These are phyloP conservation scores for Ivindomyrus marchei DNA, from an alignment of 2,113 vertebrate genomes.

Conservation along the genomic window DNA sequence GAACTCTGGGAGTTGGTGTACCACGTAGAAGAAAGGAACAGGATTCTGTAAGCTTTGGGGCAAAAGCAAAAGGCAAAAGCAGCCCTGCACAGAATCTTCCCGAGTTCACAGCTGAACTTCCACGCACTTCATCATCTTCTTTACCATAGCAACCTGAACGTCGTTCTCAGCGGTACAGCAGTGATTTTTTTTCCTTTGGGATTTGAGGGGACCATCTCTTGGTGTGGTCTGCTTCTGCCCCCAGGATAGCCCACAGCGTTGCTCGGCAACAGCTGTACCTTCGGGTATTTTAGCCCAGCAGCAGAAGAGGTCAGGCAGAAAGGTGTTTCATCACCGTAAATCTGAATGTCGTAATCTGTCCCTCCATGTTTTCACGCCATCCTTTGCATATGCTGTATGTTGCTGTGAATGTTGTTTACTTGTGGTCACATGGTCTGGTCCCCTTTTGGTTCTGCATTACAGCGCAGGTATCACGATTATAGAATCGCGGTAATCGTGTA, in stretches of 20 bases:
- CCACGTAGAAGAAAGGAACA: background rate
- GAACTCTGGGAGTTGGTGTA: background rate
- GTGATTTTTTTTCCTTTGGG: background rate
- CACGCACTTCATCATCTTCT: background rate
- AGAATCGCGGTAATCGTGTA: background rate
- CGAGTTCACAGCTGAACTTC: background rate
- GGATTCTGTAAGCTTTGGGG: background rate
- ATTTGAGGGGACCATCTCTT: background rate
- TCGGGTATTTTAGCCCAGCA: background rate
- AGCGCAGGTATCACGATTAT: background rate
- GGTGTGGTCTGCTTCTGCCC: background rate
- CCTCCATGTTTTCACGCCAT: background rate
- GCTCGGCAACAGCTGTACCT: background rate
- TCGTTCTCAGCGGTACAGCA: background rate
- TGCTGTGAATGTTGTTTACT: background rate
- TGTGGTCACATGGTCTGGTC: background rate
- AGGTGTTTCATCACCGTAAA: background rate
- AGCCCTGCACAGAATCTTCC: background rate
- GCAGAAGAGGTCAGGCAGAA: background rate
- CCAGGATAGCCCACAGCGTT: background rate
- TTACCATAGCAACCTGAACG: background rate
- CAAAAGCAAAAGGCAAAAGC: background rate
- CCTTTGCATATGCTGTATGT: background rate
- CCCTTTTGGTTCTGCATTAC: background rate
- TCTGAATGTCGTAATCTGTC: background rate